These are phyloP conservation scores for Periophthalmodon schlosseri DNA, from an alignment of 2,113 vertebrate species.

Conservation along the genomic window DNA sequence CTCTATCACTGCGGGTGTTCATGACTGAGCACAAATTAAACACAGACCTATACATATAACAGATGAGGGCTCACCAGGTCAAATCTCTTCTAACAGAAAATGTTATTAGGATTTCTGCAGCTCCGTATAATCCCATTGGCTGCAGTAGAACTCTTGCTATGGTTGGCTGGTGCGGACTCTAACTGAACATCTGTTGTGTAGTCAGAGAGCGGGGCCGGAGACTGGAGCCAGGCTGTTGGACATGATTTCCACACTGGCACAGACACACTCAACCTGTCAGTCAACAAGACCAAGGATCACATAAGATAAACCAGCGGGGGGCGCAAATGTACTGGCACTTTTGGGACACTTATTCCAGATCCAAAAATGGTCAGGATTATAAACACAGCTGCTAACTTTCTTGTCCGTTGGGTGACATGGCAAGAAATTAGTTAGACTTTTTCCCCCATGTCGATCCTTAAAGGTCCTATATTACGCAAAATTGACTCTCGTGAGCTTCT, in stretches of 20 bases:
- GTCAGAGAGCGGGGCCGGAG: not conserved
- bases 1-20: not conserved
- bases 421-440: not conserved
- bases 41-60: not conserved
- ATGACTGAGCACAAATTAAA: not conserved
- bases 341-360: not conserved
- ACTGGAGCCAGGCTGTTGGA: conserved; percentile 3
- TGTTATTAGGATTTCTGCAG: not conserved
- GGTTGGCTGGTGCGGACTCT: not conserved
- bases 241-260: not conserved
- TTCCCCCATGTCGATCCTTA: too few species aligned
- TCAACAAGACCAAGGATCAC: conserved; percentile 1
- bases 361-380: not conserved
- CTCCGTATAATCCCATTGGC: not conserved
- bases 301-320: not conserved
- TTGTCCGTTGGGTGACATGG: not conserved
- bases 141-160: not conserved
- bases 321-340: not conserved
- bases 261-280: not conserved
- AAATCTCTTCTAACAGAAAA: conserved; percentile 1
- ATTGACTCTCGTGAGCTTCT: too few species aligned
- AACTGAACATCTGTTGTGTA: conserved; percentile 1
- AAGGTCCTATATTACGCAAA: too few species aligned
- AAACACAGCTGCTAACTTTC: not conserved
- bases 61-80: not conserved